Evolutionary conservation across 2,797 vertebrate genomes (phyloP), one percentile per base, ranked within the genome.

Genomic region (Lindbergichthys nudifrons): DNA sequence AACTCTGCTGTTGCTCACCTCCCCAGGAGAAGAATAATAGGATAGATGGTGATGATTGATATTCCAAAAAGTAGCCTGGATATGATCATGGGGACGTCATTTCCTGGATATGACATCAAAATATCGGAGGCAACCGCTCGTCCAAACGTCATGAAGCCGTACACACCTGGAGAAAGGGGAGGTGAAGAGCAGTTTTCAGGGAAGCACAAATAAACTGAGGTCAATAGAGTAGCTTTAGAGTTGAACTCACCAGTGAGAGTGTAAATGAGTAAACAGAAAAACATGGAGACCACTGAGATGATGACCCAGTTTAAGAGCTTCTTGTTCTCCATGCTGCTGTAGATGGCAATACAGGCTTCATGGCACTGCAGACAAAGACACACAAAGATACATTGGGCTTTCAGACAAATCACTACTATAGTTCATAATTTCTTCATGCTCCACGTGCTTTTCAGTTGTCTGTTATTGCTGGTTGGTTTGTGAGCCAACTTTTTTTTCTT

Each of bases 1-100:
- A 53, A 46, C 59, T 60, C 8, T 14, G 43, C 3, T 43, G 11
- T n/a, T 4, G 0, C 70, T 74, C 81, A 97, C 98, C 97, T 96
- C 73, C 98, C 97, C 88, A 99, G 89, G 53, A 98, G 96, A 60
- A 99, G 94, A 74, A 94, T 96, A 0, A 99, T 99, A 46, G 98
- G 98, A 90, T 99, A 99, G 80, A 97, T 96, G 4, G 98, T 99
- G 85, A 99, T 30, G 0, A 99, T 95, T 14, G 98, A 99, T 73
- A 98, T 75, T 0, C 95, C 95, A 1, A 99, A 99, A 45, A 99
- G 94, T 41, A 98, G 87, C 30, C 98, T 96, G 21, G 97, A 97
- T 0, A 98, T 73, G 0, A 98, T 92, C 87, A 98, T 92, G 0
- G 95, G 70, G 0, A 92, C 90, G 9, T 99, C 96, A 0, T 96